A percentile compares a stretch with the other conserved stretches of the same genome.
Evolutionary conservation across 2,888 invertebrate genomes (phyloP).

Genomic region (Stenodema calcarata): DNA sequence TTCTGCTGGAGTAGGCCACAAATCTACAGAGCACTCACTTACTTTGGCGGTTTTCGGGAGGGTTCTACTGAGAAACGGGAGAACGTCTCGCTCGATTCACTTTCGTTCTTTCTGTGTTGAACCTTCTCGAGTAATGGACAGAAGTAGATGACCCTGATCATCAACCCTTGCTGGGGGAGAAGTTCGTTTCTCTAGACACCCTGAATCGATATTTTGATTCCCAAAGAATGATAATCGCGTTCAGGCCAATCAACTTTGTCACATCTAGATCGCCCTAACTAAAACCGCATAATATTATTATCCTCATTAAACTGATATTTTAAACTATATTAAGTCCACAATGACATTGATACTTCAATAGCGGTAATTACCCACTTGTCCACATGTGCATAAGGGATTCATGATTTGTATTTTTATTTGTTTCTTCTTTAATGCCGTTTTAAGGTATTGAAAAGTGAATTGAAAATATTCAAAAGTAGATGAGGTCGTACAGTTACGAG

Average conservation of each 20-base stretch:
- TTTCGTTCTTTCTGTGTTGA: background rate
- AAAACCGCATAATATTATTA: too few relatives aligned
- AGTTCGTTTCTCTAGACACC: background rate
- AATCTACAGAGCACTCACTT: conserved; percentile 17
- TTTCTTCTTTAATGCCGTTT: too few relatives aligned
- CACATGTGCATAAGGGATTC: too few relatives aligned
- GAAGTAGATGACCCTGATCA: conserved; percentile 11
- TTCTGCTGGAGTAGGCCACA: conserved; percentile 8
- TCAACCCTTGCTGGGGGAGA: background rate
- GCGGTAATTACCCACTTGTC: too few relatives aligned
- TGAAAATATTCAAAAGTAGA: too few relatives aligned
- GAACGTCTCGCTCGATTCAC: conserved; percentile 28
- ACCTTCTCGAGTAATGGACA: background rate
- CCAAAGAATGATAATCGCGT: background rate
- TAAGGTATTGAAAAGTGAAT: too few relatives aligned
- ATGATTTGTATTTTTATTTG: too few relatives aligned
- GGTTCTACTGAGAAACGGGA: background rate
- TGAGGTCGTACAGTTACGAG: too few relatives aligned
- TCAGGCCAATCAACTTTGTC: background rate
- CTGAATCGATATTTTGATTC: background rate
- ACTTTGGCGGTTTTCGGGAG: background rate
- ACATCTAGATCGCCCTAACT: too few relatives aligned
- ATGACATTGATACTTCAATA: too few relatives aligned
- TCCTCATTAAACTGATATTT: too few relatives aligned
- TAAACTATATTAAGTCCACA: too few relatives aligned